Evolutionary conservation across 2,113 vertebrate species (phyloP), one percentile per base, ranked within the genome.

Genomic region (Vireo altiloquus): DNA sequence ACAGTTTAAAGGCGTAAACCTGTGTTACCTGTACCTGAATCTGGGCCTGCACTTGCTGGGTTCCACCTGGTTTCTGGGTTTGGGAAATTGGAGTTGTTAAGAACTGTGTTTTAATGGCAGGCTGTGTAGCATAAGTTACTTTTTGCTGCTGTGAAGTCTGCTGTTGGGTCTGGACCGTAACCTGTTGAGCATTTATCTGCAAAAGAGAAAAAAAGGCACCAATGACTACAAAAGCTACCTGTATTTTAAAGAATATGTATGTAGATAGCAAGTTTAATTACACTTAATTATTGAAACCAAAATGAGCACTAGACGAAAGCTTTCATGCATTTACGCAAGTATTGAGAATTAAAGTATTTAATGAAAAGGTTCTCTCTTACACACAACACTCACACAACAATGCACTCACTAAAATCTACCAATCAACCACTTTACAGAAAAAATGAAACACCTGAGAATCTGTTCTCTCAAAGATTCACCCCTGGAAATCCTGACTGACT

Each of bases 51-150:
- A 99, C 98, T 94, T 99, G 99, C 89, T 99, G 99, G 4, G 99
- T 95, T 81, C 98, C 98, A 2, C 98, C 95, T 50, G 99, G 78
- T 94, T 99, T 99, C 97, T 99, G 99, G 13, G 98, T 95, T 97
- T 98, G 99, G 65, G 98, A 91, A 80, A 99, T 98, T 20, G 99
- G 98, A 9, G 99, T 98, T 39, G 99, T 98, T 46, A 99, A 98
- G 94, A 99, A 99, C 97, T 99, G 99, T 39, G 99, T 98, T 97
- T 99, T 99, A 92, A 99, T 98, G 87, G 98, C 98, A 4, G 98
- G 98, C 90, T 99, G 99, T 31, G 99, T 94, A 56, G 99, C 93
- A 1, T 99, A 99, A 84, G 99, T 98, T 68, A 99, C 98, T 96
- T 99, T 99, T 97, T 99, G 99, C 90, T 98, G 98, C 95, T 99